phyloP scores from a whole-genome alignment of 2,888 invertebrate species.

The Dendrolimus pini region DNA sequence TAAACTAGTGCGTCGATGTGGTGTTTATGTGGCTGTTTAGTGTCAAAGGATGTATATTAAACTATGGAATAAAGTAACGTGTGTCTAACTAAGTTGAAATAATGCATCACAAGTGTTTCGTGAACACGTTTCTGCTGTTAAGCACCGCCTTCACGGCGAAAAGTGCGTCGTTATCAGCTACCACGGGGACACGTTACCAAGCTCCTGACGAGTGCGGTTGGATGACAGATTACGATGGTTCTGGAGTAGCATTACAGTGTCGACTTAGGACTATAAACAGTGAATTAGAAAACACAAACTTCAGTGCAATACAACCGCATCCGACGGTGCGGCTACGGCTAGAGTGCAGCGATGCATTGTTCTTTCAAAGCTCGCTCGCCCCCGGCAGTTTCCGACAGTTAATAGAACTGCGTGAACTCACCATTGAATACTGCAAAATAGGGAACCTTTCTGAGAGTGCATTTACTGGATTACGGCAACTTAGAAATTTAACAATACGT shows the following conservation, averaged over 20 bases:
- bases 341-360: slow-evolving; percentile 87
- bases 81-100: slow-evolving; percentile 52
- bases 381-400: slow-evolving; percentile 86
- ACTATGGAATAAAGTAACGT: slow-evolving; percentile 64
- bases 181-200: slow-evolving; percentile 80
- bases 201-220: slow-evolving; percentile 90
- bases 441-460: slow-evolving; percentile 88
- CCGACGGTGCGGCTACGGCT: slow-evolving; percentile 85
- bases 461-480: slow-evolving; percentile 86
- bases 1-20: slow-evolving; percentile 49
- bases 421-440: slow-evolving; percentile 89
- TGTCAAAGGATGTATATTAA: slow-evolving; percentile 52
- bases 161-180: slow-evolving; percentile 67
- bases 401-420: slow-evolving; percentile 84
- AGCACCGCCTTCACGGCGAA: slow-evolving; percentile 54
- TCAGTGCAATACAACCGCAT: slow-evolving; percentile 89
- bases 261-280: slow-evolving; percentile 86
- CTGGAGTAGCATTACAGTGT: slow-evolving; percentile 84
- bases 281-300: slow-evolving; percentile 88
- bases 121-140: slow-evolving; percentile 58
- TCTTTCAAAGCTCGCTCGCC: slow-evolving; percentile 87
- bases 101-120: slow-evolving; percentile 62
- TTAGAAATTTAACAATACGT: slow-evolving; percentile 86
- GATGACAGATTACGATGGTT: slow-evolving; percentile 82
- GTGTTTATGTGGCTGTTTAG: slow-evolving; percentile 54